Evolutionary conservation across 2,888 invertebrate species (phyloP).

Genomic region (Herminia tarsipennalis): DNA sequence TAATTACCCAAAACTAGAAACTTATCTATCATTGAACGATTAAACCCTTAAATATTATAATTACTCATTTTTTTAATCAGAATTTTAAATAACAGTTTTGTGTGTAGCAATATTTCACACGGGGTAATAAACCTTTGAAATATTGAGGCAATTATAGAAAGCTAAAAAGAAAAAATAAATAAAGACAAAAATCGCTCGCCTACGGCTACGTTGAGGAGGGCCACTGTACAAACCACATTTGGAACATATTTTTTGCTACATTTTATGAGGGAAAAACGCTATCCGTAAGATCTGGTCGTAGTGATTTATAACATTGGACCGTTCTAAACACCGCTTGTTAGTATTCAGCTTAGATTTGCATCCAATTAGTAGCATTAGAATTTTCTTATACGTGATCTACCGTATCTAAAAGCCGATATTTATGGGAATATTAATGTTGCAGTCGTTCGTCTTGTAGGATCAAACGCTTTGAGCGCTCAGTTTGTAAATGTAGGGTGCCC

Average conservation of each 20-base stretch:
- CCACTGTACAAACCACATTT: slow-evolving; percentile 78
- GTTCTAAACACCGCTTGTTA: slow-evolving; percentile 73
- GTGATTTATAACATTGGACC: slow-evolving; percentile 72
- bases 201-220: slow-evolving; percentile 67
- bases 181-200: slow-evolving; percentile 70
- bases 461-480: slow-evolving; percentile 1
- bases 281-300: slow-evolving; percentile 68
- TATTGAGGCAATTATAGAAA: slow-evolving; percentile 74
- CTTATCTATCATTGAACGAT: background rate
- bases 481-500: background rate
- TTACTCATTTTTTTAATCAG: background rate
- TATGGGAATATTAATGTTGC: slow-evolving; percentile 25
- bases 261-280: slow-evolving; percentile 63
- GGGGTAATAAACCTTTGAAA: slow-evolving; percentile 65
- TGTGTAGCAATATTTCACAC: slow-evolving; percentile 62
- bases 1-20: background rate
- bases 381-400: slow-evolving; percentile 61
- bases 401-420: slow-evolving; percentile 51
- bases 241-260: slow-evolving; percentile 57
- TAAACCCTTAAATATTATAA: slow-evolving; percentile 1
- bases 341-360: slow-evolving; percentile 78
- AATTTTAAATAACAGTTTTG: slow-evolving; percentile 13
- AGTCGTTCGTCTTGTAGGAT: slow-evolving; percentile 8
- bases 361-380: slow-evolving; percentile 72
- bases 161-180: slow-evolving; percentile 64